Evolutionary conservation across 2,113 vertebrate species (phyloP), one percentile per base, ranked within the genome.

Genomic region (Catharus bicknelli): DNA sequence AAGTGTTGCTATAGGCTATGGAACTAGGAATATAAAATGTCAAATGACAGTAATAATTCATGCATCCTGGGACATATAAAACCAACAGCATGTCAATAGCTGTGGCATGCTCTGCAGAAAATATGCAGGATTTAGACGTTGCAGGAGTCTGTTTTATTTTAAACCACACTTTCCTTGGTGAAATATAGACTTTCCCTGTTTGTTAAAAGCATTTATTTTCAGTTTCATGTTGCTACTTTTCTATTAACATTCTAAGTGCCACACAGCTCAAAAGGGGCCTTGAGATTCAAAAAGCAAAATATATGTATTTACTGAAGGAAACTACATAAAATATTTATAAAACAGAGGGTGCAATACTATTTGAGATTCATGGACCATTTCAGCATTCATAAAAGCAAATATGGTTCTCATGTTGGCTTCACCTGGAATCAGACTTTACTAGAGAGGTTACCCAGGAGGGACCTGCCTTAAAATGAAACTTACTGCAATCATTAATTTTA

Each of bases 1-100:
- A 97, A 97, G 94, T 84, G 63, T 94, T 97, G 93, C 92, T 93
- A 93, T 93, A 93, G 95, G 96, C 94, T 96, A 90, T 88, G 86
- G 95, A 96, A 76, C 94, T 95, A 91, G 92, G 92, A 96, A 93
- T 97, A 96, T 96, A 75, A 96, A 90, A 95, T 88, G 94, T 93
- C 66, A 59, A 96, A 92, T 27, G 82, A 80, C 91, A 95, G 90
- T 95, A 98, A 97, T 97, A 97, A 97, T 97, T 97, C 95, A 96
- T 97, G 95, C 73, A 94, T 97, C 91, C 88, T 92, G 94, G 96
- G 93, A 97, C 90, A 20, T 80, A 92, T 94, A 98, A 97, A 98
- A 94, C 94, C 90, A 97, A 95, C 80, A 96, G 95, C 83, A 81
- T 90, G 94, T 96, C 97, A 96, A 95, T 97, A 97, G 88, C 86